A percentile compares a stretch with the other conserved stretches of the same genome.
Evolutionary conservation across 2,888 invertebrate genomes (phyloP).

Genomic region (Beris chalybata): DNA sequence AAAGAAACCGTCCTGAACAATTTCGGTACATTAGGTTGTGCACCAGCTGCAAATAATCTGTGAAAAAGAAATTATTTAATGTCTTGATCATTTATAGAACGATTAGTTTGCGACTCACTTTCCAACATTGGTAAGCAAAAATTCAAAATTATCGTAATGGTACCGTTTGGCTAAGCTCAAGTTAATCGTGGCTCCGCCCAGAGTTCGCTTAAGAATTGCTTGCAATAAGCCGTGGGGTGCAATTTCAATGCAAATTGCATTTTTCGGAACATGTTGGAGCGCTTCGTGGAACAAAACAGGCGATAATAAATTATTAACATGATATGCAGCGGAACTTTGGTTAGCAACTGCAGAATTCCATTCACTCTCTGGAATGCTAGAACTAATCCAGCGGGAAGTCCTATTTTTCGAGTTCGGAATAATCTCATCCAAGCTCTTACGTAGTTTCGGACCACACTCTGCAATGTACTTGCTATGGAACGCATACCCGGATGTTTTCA

Average conservation of each 20-base stretch:
- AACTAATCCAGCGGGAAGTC: constrained; percentile 85
- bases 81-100: not conserved
- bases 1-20: constrained; percentile 76
- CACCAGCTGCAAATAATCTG: constrained; percentile 77
- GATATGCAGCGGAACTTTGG: constrained; percentile 88
- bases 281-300: constrained; percentile 94
- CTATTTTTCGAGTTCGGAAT: constrained; percentile 80
- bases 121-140: constrained; percentile 79
- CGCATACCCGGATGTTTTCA: constrained; percentile 87
- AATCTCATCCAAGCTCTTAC: constrained; percentile 75
- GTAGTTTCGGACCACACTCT: constrained; percentile 79
- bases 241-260: constrained; percentile 88
- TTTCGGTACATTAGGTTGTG: constrained; percentile 71
- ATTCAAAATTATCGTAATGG: constrained; percentile 72
- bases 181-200: constrained; percentile 72
- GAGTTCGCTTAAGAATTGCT: constrained; percentile 86
- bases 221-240: constrained; percentile 95
- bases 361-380: constrained; percentile 83
- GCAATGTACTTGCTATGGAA: constrained; percentile 94
- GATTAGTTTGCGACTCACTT: constrained; percentile 59
- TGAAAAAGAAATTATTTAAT: constrained; percentile 3
- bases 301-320: constrained; percentile 92
- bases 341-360: constrained; percentile 78
- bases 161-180: constrained; percentile 85
- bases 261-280: constrained; percentile 78